Conservation (phyloP, 2,113 vertebrate genomes). For the Pongo abelii region DNA sequence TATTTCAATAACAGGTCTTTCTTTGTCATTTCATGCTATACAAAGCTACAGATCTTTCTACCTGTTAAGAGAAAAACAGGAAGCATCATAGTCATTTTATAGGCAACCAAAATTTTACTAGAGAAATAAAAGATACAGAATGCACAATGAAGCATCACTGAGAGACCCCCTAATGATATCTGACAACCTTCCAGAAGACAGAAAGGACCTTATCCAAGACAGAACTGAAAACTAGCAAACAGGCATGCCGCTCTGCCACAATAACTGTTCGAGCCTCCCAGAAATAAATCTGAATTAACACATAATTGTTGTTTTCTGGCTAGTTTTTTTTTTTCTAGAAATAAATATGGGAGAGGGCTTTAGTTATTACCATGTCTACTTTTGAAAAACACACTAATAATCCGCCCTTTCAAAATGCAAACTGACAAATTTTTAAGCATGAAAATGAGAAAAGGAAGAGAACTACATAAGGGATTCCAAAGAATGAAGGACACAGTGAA, state of each 20-base stretch:
- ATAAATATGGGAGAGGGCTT: neutral
- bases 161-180: constrained; percentile 75
- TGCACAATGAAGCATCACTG: constrained; percentile 66
- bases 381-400: constrained; percentile 59
- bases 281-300: constrained; percentile 73
- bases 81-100: neutral
- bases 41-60: neutral
- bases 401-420: constrained; percentile 55
- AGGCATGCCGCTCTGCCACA: constrained; percentile 64
- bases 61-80: neutral
- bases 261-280: constrained; percentile 49
- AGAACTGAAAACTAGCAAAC: constrained; percentile 68
- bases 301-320: constrained; percentile 69
- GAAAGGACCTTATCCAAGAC: constrained; percentile 66
- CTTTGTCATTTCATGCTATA: neutral
- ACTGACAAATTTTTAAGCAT: constrained; percentile 59
- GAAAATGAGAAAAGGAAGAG: constrained; percentile 64
- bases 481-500: constrained; percentile 62
- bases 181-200: constrained; percentile 82
- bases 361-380: constrained; percentile 34
- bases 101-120: constrained; percentile 53
- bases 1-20: neutral
- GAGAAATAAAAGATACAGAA: constrained; percentile 53
- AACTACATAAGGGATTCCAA: constrained; percentile 47
- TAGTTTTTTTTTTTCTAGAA: constrained; percentile 60